Conservation (phyloP, 2,888 invertebrate genomes). For the Athalia rosae region DNA sequence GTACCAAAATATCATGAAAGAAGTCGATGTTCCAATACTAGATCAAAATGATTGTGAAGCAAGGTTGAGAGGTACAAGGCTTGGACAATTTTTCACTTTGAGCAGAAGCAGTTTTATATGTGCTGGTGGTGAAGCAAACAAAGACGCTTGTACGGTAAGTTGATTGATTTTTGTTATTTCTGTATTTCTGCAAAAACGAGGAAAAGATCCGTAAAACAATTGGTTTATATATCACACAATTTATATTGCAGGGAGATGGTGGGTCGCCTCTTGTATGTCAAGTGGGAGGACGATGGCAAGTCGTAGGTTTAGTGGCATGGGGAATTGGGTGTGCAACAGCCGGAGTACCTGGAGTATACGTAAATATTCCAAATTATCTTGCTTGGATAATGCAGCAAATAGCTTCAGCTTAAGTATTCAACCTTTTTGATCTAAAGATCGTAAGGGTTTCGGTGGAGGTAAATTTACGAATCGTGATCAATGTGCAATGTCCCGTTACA, state of each 20-base stretch:
- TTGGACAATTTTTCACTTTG: conserved; percentile 79
- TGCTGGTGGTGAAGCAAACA: conserved; percentile 85
- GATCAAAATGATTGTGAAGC: conserved; percentile 80
- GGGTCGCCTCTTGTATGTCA: conserved; percentile 83
- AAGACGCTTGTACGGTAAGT: conserved; percentile 86
- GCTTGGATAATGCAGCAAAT: conserved; percentile 77
- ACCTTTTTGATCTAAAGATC: background rate
- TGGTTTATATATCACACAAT: background rate
- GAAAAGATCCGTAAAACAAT: too few species aligned
- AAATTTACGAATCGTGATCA: background rate
- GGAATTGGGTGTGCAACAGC: conserved; percentile 83
- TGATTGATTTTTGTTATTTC: background rate
- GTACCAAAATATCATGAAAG: conserved; percentile 82
- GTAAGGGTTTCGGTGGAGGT: background rate
- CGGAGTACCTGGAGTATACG: conserved; percentile 86
- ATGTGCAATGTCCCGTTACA: background rate
- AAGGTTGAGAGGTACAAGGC: conserved; percentile 79
- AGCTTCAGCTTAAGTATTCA: background rate
- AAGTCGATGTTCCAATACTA: conserved; percentile 85
- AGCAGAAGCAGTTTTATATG: conserved; percentile 84
- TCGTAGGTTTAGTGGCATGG: conserved; percentile 84
- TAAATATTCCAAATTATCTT: conserved; percentile 81
- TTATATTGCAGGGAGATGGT: conserved; percentile 79
- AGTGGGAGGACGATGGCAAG: conserved; percentile 76
- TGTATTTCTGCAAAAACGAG: too few species aligned